Evolutionary conservation across 2,888 invertebrate species (phyloP), one percentile per base, ranked within the genome.

Genomic region (Cosmopolites sordidus): DNA sequence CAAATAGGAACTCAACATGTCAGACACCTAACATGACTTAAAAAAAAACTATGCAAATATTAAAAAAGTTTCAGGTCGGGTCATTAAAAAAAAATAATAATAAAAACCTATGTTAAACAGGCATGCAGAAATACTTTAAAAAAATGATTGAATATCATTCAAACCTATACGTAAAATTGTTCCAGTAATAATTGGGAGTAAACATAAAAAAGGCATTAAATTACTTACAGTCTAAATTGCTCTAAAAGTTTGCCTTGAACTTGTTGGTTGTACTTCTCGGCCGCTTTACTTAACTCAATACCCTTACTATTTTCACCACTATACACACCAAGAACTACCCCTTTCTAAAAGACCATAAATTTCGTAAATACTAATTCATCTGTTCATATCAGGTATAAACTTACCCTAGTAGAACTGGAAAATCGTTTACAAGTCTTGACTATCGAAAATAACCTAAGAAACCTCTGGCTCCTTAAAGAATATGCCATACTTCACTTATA

Each of bases 251-350:
- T 76, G 64, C 79, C 79, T 54, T 74, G 64, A 30, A 73, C 69
- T 40, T 66, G 64, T 58, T 74, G 68, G 66, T 81, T 75, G 61
- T 75, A 80, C 54, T 75, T 71, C 59, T 73, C 69, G 45, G 79
- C 78, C 56, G 75, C 69, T 40, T 74, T 69, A 51, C 79, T 79
- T 51, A 80, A 68, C 51, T 68, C 64, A 51, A 78, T 60, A 38
- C 64, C 67, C 51, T 72, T 70, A 58, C 73, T 69, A 47, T 76
- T 73, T 55, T 75, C 71, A 57, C 74, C 73, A 33, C 65, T 61
- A 60, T 79, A 79, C 30, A 77, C 76, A 50, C 81, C 80, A 56
- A 81, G 71, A 53, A 80, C 78, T 58, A 81, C 67, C 55, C 80
- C 80, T 71, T 75, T 78, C 79, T 80, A 56, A 48, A 63, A 63